Base-by-base conservation (phyloP, 2,113 vertebrate species). In the Rostratula benghalensis region DNA sequence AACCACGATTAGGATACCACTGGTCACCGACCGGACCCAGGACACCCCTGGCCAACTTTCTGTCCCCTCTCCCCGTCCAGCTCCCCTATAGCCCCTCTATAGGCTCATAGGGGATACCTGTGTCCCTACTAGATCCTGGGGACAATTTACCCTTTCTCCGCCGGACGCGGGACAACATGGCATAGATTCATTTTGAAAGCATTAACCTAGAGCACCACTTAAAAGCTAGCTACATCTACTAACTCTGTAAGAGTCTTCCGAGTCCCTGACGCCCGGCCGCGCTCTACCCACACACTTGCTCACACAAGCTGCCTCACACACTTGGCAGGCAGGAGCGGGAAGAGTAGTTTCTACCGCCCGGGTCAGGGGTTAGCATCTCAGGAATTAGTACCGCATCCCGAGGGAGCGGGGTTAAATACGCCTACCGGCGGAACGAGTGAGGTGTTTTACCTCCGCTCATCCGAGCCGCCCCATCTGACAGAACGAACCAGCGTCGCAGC, bases 371-470 rank as follows among this genome's bases (percentile, higher is more conserved):
- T 46, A 37, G 45, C 77, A 51, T 0, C 18, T 6, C 50, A 2
- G 7, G 8, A 17, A 2, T 0, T 6, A 3, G 0, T 1, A 57
- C 46, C 20, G 23, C 78, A 31, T 2, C 7, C 14, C 17, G 6
- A 43, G 23, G 20, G 11, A 70, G 50, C 16, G 6, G 31, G 28
- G 10, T 16, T 7, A 7, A 21, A 13, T 31, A 6, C 22, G 15
- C 20, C 27, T 7, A 31, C 53, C 21, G 45, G 53, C 10, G 18
- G 50, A 51, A 23, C 50, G 50, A 23, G 50, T 7, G 13, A 22
- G 51, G 25, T 13, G 19, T 21, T 31, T 20, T 33, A 33, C 20
- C 54, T 33, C 51, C n/a, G 35, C 59, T 43, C 8, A 30, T 3
- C 20, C 24, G 17, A 17, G 18, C 50, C 12, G 64, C n/a, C 21